Evolutionary conservation across 2,888 invertebrate species (phyloP).

Genomic region (Phalera bucephala): DNA sequence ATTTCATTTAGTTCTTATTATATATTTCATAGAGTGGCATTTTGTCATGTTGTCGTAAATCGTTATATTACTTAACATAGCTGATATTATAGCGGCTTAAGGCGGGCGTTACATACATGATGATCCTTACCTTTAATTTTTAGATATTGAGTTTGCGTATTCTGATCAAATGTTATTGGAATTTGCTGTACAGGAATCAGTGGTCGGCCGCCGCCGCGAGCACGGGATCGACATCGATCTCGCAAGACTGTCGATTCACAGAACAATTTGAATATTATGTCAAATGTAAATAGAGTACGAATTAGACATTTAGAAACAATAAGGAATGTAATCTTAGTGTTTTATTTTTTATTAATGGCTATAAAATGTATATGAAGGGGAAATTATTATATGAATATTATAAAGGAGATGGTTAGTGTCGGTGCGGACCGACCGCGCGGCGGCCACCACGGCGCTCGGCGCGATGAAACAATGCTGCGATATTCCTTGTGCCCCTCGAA

Average conservation of each 20-base stretch:
- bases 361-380: conserved; percentile 53
- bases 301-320: conserved; percentile 71
- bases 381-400: conserved; percentile 35
- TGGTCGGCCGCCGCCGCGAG: conserved; percentile 56
- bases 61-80: conserved; percentile 74
- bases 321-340: conserved; percentile 73
- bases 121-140: conserved; percentile 68
- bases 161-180: conserved; percentile 79
- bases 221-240: conserved; percentile 44
- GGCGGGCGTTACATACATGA: conserved; percentile 72
- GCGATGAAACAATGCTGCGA: conserved; percentile 74
- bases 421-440: too few species aligned
- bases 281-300: conserved; percentile 78
- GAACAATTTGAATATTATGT: conserved; percentile 75
- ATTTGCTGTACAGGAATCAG: conserved; percentile 73
- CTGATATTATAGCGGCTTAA: conserved; percentile 77
- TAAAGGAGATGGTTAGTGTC: conserved; percentile 29
- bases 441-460: conserved; percentile 39
- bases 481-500: conserved; percentile 79
- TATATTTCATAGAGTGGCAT: too few species aligned
- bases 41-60: conserved; percentile 68
- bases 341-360: conserved; percentile 67
- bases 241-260: conserved; percentile 65
- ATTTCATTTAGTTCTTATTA: conserved; percentile 59
- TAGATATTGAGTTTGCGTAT: conserved; percentile 78